Percentiles rank a stretch among this genome's conserved stretches.
Evolutionary conservation across 2,888 invertebrate species (phyloP).

Genomic region (Actias luna): DNA sequence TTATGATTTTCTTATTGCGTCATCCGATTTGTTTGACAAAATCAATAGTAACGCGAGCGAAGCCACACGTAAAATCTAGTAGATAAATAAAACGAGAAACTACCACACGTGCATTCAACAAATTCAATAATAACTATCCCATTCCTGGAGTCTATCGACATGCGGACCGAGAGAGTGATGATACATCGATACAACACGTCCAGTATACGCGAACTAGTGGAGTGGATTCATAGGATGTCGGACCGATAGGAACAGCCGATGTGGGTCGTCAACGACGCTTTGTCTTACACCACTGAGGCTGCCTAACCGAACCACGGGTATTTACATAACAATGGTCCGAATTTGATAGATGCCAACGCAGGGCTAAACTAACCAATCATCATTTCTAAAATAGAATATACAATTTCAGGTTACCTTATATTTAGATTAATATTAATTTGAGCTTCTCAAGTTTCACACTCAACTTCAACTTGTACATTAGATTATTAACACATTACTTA

Average conservation of each 20-base stretch:
- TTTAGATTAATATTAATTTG: no score
- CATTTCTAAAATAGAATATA: not conserved
- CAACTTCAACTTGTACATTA: no score
- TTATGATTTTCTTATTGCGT: no score
- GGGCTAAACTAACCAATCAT: conserved; percentile 24
- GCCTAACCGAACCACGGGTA: conserved; percentile 70
- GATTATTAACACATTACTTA: no score
- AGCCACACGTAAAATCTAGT: no score
- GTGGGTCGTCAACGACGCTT: conserved; percentile 75
- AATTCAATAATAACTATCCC: conserved; percentile 8
- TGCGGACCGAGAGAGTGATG: conserved; percentile 28
- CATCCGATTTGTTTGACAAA: no score
- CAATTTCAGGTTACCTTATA: no score
- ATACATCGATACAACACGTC: conserved; percentile 40
- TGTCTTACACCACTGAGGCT: conserved; percentile 73
- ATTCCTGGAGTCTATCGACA: conserved; percentile 29
- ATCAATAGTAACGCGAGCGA: no score
- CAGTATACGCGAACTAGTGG: conserved; percentile 45
- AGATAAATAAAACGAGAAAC: conserved; percentile 18
- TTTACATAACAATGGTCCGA: conserved; percentile 78
- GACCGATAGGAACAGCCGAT: conserved; percentile 68
- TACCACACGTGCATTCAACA: not conserved
- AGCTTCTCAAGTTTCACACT: no score
- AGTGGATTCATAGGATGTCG: conserved; percentile 60
- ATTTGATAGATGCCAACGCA: conserved; percentile 63